phyloP scores from a whole-genome alignment of 2,797 vertebrate species.

The Myoxocephalus aenaeus region DNA sequence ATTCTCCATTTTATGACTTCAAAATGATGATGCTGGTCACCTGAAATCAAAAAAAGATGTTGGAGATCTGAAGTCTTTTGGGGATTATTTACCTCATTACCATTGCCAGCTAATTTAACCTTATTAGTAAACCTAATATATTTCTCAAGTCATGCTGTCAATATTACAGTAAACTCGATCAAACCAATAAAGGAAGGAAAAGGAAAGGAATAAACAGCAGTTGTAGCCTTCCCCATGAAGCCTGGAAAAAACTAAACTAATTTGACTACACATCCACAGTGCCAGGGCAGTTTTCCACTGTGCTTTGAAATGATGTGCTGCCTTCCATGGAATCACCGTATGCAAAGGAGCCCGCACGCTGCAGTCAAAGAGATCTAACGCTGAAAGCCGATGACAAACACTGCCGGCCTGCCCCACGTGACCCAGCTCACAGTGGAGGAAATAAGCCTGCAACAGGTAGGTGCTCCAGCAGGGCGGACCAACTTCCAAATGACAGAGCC shows the following conservation, averaged over 20 bases:
- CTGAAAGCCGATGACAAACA: conserved; percentile 27
- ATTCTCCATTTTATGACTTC: not conserved
- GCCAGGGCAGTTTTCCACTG: conserved; percentile 69
- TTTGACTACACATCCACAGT: conserved; percentile 76
- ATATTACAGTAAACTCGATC: not conserved
- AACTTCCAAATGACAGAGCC: conserved; percentile 66
- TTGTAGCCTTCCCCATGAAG: conserved; percentile 62
- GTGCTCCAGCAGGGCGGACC: conserved; percentile 51
- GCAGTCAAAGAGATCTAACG: conserved; percentile 53
- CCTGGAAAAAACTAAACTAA: conserved; percentile 79
- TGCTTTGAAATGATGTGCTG: conserved; percentile 61
- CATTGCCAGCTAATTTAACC: not conserved
- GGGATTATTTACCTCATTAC: not conserved
- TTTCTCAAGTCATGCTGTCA: not conserved
- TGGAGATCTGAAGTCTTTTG: not conserved
- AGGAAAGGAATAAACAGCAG: conserved; percentile 33
- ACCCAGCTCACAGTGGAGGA: conserved; percentile 67
- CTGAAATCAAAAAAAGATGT: not conserved
- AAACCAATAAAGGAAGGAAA: not conserved
- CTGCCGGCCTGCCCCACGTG: conserved; percentile 43
- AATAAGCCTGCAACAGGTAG: conserved; percentile 63
- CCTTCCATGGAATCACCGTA: conserved; percentile 81
- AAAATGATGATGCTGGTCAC: not conserved
- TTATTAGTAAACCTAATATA: not conserved
- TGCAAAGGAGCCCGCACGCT: conserved; percentile 78